Percentiles rank a stretch among this genome's conserved stretches.
Evolutionary conservation across 2,113 vertebrate species (phyloP).

Genomic region (Benitochromis conjunctus): DNA sequence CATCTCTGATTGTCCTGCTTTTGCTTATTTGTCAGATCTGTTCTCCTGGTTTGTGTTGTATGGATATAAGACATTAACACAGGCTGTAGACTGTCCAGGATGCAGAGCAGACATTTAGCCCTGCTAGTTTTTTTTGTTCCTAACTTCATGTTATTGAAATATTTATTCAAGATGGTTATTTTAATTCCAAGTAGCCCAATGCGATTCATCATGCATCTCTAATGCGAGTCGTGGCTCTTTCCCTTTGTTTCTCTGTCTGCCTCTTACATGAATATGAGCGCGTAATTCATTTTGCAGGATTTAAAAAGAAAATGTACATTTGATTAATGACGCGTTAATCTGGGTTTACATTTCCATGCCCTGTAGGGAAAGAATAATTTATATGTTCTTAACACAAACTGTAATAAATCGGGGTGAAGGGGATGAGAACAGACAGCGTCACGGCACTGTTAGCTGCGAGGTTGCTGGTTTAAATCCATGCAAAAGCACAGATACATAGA

Average conservation of each 20-base stretch:
- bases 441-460: not conserved
- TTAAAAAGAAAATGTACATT: not conserved
- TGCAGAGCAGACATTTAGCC: not conserved
- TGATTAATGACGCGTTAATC: slow-evolving; percentile 49
- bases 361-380: slow-evolving; percentile 23
- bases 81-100: not conserved
- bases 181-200: not conserved
- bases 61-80: not conserved
- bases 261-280: not conserved
- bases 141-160: not conserved
- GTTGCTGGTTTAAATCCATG: not conserved
- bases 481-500: not conserved
- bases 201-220: not conserved
- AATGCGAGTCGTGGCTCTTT: not conserved
- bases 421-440: not conserved
- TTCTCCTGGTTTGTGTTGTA: not conserved
- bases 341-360: slow-evolving; percentile 44
- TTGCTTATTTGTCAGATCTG: not conserved
- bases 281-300: slow-evolving; percentile 19
- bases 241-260: not conserved
- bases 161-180: not conserved
- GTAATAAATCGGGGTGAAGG: not conserved
- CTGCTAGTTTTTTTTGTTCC: not conserved
- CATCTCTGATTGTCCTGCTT: not conserved
- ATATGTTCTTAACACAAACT: not conserved